These are phyloP conservation scores for Lutjanus campechanus DNA, from an alignment of 2,797 vertebrate genomes.

Conservation along the genomic window DNA sequence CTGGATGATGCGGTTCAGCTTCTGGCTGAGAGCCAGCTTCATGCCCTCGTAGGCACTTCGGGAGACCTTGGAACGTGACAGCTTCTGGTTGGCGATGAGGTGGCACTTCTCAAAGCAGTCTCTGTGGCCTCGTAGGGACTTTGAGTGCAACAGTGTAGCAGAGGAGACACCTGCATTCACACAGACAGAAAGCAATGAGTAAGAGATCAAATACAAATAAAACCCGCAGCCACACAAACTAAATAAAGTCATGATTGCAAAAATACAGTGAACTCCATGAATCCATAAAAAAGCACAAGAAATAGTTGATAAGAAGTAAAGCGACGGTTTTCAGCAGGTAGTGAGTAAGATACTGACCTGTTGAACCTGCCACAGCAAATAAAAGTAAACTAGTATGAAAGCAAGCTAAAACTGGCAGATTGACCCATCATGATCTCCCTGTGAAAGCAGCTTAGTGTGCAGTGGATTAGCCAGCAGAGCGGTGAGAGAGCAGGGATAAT, in stretches of 20 bases:
- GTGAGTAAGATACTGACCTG: constrained; percentile 32
- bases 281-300: not conserved
- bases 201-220: not conserved
- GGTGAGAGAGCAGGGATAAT: constrained; percentile 52
- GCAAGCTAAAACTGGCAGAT: constrained; percentile 55
- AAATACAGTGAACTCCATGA: not conserved
- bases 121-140: constrained; percentile 95
- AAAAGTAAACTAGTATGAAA: constrained; percentile 50
- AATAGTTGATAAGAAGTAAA: constrained; percentile 8
- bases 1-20: constrained; percentile 95
- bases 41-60: constrained; percentile 94
- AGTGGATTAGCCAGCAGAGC: constrained; percentile 63
- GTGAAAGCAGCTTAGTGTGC: constrained; percentile 75
- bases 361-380: constrained; percentile 47
- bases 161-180: constrained; percentile 89
- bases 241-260: not conserved
- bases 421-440: constrained; percentile 65
- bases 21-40: constrained; percentile 94
- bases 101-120: constrained; percentile 99
- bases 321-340: not conserved
- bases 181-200: constrained; percentile 47
- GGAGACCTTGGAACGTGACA: constrained; percentile 91
- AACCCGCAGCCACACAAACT: constrained; percentile 1
- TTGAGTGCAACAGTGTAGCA: constrained; percentile 92
- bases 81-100: constrained; percentile 97